A percentile compares a stretch with the other conserved stretches of the same genome.
These are phyloP conservation scores for Lepeophtheirus nordmannii DNA, from an alignment of 2,888 invertebrate genomes.

Conservation along the genomic window DNA sequence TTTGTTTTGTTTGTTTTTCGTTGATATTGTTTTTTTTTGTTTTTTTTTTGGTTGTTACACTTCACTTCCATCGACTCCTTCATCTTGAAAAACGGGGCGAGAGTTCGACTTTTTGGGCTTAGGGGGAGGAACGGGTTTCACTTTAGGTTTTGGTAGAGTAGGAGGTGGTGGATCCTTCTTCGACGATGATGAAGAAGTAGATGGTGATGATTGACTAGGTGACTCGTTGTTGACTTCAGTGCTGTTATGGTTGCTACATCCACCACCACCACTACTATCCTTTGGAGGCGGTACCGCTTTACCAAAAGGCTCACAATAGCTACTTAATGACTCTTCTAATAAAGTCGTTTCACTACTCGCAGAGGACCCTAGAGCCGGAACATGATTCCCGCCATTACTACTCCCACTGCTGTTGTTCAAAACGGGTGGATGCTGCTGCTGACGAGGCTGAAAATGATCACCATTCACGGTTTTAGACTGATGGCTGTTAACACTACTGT, in stretches of 20 bases:
- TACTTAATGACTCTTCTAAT: conserved; percentile 14
- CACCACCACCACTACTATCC: neutral
- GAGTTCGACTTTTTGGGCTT: conserved; percentile 15
- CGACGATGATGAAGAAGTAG: neutral
- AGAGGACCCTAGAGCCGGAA: neutral
- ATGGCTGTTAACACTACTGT: neutral
- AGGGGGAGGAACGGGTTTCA: conserved; percentile 18
- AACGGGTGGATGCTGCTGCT: too few species aligned
- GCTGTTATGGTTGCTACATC: neutral
- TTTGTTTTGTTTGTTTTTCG: too few species aligned
- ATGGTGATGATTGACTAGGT: neutral
- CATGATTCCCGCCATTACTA: too few species aligned
- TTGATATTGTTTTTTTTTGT: too few species aligned
- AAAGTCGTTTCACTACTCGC: conserved; percentile 16
- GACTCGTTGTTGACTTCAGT: neutral
- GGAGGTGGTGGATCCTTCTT: neutral
- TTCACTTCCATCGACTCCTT: conserved; percentile 28
- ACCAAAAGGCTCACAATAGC: conserved; percentile 22
- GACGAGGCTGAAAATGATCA: too few species aligned
- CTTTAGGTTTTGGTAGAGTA: conserved; percentile 23
- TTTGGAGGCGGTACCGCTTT: conserved; percentile 14
- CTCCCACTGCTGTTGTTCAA: too few species aligned
- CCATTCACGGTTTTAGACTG: neutral
- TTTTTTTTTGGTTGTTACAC: conserved; percentile 25
- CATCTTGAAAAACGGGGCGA: conserved; percentile 26